These are phyloP conservation scores for Parapristionchus giblindavisi DNA, from an alignment of 2,888 invertebrate genomes.

Conservation along the genomic window DNA sequence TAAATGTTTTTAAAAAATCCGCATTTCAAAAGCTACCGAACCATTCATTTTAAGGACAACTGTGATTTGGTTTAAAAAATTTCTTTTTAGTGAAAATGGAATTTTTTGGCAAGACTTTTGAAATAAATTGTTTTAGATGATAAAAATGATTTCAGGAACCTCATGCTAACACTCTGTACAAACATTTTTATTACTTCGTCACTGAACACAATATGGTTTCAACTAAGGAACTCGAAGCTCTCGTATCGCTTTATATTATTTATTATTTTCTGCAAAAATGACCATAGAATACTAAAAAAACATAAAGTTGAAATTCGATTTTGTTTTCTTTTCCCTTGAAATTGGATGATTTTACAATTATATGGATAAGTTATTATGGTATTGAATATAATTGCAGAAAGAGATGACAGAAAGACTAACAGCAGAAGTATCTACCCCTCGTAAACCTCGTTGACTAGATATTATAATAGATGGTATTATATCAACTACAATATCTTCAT, in stretches of 20 bases:
- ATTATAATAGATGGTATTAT: constrained; percentile 9
- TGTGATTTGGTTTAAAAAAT: no score
- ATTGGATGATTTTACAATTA: neutral
- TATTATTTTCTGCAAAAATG: neutral
- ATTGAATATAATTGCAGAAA: constrained; percentile 48
- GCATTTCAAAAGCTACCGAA: no score
- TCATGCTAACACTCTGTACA: constrained; percentile 91
- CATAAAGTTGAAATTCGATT: neutral
- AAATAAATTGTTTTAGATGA: neutral
- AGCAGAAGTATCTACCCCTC: neutral
- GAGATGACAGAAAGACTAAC: constrained; percentile 60
- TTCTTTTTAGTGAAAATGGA: no score
- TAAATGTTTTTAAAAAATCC: no score
- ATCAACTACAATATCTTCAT: neutral
- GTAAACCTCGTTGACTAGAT: constrained; percentile 30
- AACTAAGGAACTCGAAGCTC: constrained; percentile 84
- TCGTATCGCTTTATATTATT: constrained; percentile 70
- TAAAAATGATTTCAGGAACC: constrained; percentile 78
- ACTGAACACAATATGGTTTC: constrained; percentile 85
- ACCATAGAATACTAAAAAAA: no score
- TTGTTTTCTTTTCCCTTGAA: neutral
- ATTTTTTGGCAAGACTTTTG: constrained; percentile 7
- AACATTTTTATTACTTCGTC: constrained; percentile 91
- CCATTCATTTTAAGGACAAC: no score
- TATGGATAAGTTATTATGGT: neutral